Evolutionary conservation across 1,140 invertebrate species (phyloP).

Genomic region (Heliothis subflexa): DNA sequence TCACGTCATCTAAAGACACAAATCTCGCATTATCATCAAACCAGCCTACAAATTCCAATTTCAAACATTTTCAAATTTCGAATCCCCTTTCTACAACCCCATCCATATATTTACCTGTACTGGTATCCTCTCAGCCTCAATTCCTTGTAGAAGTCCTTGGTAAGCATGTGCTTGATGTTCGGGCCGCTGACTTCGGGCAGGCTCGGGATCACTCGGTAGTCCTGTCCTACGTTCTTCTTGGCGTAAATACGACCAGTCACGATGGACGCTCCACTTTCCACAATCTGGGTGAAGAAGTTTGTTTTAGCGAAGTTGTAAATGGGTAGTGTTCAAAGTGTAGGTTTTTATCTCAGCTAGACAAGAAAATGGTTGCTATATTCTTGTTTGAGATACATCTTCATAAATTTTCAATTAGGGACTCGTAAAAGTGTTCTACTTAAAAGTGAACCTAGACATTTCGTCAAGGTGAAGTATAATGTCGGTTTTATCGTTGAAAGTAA

Average conservation of each 20-base stretch:
- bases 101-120: slow-evolving; percentile 88
- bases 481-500: too few species aligned
- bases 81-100: not conserved
- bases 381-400: too few species aligned
- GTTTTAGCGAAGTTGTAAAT: not conserved
- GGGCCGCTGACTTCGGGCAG: slow-evolving; percentile 80
- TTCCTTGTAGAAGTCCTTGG: slow-evolving; percentile 97
- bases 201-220: slow-evolving; percentile 80
- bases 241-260: slow-evolving; percentile 91
- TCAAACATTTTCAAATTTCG: too few species aligned
- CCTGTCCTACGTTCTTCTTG: slow-evolving; percentile 81
- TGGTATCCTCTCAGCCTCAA: slow-evolving; percentile 96
- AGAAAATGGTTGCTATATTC: too few species aligned
- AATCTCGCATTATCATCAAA: too few species aligned
- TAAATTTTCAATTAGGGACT: too few species aligned
- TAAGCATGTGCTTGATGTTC: slow-evolving; percentile 84
- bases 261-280: slow-evolving; percentile 92
- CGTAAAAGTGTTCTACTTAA: not conserved
- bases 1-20: too few species aligned
- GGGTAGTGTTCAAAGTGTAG: too few species aligned
- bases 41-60: too few species aligned
- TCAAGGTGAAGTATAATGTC: too few species aligned
- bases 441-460: too few species aligned
- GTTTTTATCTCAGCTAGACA: too few species aligned
- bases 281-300: slow-evolving; percentile 83